These are phyloP conservation scores for Nemurella pictetii DNA, from an alignment of 2,888 invertebrate species.

Conservation along the genomic window DNA sequence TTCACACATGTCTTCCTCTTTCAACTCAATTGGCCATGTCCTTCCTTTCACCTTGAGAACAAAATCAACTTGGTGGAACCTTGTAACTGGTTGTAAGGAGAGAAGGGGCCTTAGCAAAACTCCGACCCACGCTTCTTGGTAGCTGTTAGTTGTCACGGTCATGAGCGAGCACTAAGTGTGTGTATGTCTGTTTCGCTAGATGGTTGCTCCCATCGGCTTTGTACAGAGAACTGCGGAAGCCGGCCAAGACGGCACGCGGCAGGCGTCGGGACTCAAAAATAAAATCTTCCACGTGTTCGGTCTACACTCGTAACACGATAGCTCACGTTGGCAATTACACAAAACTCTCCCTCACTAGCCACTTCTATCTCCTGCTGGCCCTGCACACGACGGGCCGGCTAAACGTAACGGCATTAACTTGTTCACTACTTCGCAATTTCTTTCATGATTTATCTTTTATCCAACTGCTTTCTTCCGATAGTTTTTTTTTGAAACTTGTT, in stretches of 20 bases:
- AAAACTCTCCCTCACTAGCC: neutral
- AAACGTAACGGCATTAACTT: neutral
- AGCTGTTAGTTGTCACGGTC: neutral
- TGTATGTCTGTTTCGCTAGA: slow-evolving; percentile 41
- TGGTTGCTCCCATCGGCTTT: slow-evolving; percentile 47
- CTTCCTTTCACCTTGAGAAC: too few species aligned
- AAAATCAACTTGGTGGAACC: too few species aligned
- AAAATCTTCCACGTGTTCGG: slow-evolving; percentile 85
- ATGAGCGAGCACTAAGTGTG: neutral
- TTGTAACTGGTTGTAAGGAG: too few species aligned
- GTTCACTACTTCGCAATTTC: too few species aligned
- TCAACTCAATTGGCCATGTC: too few species aligned
- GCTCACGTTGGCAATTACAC: slow-evolving; percentile 13
- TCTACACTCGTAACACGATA: slow-evolving; percentile 52
- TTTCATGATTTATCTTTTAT: neutral
- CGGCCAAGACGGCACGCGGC: slow-evolving; percentile 47
- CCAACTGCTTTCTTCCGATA: neutral
- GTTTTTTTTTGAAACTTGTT: neutral
- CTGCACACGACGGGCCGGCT: neutral
- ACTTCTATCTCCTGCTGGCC: neutral
- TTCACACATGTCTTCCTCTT: too few species aligned
- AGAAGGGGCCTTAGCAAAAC: too few species aligned
- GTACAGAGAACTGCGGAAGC: slow-evolving; percentile 48
- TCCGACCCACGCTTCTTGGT: neutral
- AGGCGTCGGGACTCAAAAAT: slow-evolving; percentile 75